A percentile compares a stretch with the other conserved stretches of the same genome.
phyloP scores from a whole-genome alignment of 2,797 vertebrate genomes.

The Dryobates pubescens region DNA sequence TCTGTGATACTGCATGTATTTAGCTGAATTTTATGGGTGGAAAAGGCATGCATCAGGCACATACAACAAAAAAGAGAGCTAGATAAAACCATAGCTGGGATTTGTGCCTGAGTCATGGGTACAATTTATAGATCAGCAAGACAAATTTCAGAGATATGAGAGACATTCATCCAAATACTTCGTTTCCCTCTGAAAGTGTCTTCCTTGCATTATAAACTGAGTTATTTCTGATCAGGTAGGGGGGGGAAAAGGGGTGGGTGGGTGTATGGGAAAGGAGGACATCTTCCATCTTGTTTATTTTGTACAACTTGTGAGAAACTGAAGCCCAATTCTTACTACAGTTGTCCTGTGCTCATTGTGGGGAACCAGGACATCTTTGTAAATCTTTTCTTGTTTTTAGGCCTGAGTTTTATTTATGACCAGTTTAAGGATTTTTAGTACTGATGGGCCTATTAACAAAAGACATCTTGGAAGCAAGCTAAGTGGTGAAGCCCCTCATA shows the following conservation, averaged over 20 bases:
- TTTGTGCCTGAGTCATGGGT: background rate
- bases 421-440: background rate
- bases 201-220: background rate
- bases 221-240: background rate
- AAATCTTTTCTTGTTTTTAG: background rate
- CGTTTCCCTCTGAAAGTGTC: background rate
- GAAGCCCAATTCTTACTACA: background rate
- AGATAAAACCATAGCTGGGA: background rate
- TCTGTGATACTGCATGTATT: background rate
- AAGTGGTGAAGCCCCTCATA: background rate
- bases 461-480: background rate
- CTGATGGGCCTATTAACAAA: background rate
- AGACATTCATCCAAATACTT: background rate
- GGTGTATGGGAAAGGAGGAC: background rate
- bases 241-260: background rate
- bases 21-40: background rate
- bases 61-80: background rate
- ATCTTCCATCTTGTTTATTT: background rate
- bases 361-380: background rate
- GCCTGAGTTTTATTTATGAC: background rate
- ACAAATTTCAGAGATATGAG: background rate
- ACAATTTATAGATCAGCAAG: background rate
- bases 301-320: background rate
- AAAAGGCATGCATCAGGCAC: background rate
- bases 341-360: background rate